Evolutionary conservation across 2,113 vertebrate genomes (phyloP), one percentile per base, ranked within the genome.

Genomic region (Dipodomys stephensi): DNA sequence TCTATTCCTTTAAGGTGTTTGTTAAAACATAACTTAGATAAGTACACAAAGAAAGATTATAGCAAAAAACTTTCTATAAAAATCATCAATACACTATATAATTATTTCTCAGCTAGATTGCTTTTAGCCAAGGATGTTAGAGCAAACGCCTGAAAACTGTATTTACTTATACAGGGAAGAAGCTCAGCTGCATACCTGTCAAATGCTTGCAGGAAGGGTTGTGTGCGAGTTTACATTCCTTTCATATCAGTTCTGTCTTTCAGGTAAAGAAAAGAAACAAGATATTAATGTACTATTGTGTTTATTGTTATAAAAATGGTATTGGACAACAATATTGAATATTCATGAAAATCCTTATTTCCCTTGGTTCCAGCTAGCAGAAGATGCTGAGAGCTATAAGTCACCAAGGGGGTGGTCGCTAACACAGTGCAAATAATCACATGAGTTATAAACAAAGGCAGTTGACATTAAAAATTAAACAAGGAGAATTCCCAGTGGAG

Each of bases 401-500:
- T 97, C 88, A 92, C 83, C 83, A 95, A 95, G 91, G 82, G 83
- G 97, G 95, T 80, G 84, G 97, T 71, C 25, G 84, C 53, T 60
- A 95, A 27, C 90, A 95, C 89, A 97, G 95, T 92, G 82, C 77
- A 95, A 96, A 97, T 98, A 98, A 97, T 95, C 97, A 97, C 92
- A 97, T 97, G 97, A 98, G 94, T 98, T 98, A 97, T 96, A 98
- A 98, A 97, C 95, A 97, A 96, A 98, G 94, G 98, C 98, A 98
- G 95, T 94, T 97, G 85, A 96, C 87, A 98, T 99, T 97, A 98
- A 98, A 98, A 98, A 98, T 99, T 98, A 98, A 99, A 97, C 95
- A 95, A 96, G 89, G 94, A 97, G 94, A 82, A 81, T 94, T 98
- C 97, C 97, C 96, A 88, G 82, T 96, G 85, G 97, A 97, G 97